A percentile compares a stretch with the other conserved stretches of the same genome.
Evolutionary conservation across 37 sponge, comb jelly and placozoan genomes (phyloP).

Genomic region (Aplysina aerophoba): DNA sequence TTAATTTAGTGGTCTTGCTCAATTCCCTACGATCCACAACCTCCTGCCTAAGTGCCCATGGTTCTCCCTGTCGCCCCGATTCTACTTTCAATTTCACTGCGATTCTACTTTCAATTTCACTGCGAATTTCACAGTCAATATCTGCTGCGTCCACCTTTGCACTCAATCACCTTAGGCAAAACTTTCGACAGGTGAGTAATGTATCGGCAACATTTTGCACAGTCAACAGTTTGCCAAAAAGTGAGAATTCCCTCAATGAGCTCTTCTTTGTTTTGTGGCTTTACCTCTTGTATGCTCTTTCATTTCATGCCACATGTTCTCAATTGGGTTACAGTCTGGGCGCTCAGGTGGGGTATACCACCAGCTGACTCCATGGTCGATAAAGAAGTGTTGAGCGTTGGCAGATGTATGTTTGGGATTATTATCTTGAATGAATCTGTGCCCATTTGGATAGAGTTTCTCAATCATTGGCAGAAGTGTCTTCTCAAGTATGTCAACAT

Average conservation of each 20-base stretch:
- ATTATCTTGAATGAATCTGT: slow-evolving; percentile 15
- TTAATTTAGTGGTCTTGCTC: too few species aligned
- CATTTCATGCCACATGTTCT: slow-evolving; percentile 5
- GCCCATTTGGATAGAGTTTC: background rate
- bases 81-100: too few species aligned
- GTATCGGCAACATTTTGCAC: background rate
- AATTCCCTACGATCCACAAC: too few species aligned
- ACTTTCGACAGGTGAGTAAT: slow-evolving; percentile 3
- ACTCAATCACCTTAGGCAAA: background rate
- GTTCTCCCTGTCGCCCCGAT: too few species aligned
- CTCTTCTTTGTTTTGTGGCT: slow-evolving; percentile 27
- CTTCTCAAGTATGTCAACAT: background rate
- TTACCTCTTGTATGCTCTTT: slow-evolving; percentile 28
- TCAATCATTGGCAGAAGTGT: slow-evolving; percentile 6
- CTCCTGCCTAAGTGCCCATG: too few species aligned
- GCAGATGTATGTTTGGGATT: background rate
- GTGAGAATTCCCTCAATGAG: slow-evolving; percentile 10
- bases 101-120: too few species aligned
- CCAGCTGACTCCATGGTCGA: background rate
- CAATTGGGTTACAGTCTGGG: slow-evolving; percentile 23
- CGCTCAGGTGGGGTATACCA: background rate
- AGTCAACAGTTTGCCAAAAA: slow-evolving; percentile 34
- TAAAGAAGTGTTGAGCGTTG: background rate
- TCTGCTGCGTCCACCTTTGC: too few species aligned
- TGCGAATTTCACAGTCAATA: too few species aligned